phyloP scores from a whole-genome alignment of 2,797 vertebrate species.

The Garrulus glandarius region DNA sequence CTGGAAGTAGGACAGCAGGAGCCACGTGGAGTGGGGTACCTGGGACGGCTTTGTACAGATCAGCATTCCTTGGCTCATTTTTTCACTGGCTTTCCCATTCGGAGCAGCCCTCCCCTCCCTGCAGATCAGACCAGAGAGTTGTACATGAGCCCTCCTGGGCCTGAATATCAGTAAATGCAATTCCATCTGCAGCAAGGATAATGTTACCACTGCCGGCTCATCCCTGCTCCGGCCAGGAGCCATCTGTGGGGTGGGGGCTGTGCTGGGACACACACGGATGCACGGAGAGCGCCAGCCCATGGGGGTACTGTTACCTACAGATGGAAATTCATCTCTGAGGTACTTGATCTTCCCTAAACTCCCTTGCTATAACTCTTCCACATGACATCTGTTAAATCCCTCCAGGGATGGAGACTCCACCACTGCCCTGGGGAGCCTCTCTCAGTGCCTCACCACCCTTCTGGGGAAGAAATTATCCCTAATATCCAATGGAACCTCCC shows the following conservation, averaged over 20 bases:
- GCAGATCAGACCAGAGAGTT: neutral
- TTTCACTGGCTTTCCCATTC: neutral
- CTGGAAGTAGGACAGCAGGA: neutral
- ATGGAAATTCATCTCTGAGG: neutral
- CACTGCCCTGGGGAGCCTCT: neutral
- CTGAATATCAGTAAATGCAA: neutral
- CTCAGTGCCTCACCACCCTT: neutral
- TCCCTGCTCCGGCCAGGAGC: neutral
- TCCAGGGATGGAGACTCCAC: neutral
- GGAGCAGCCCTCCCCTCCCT: neutral
- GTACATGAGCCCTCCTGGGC: neutral
- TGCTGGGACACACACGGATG: neutral
- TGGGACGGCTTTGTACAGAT: neutral
- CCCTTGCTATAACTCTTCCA: neutral
- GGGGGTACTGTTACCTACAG: neutral
- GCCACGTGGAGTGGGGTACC: neutral
- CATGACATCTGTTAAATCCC: neutral
- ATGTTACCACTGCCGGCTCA: neutral
- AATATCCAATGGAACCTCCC: neutral
- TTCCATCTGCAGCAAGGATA: neutral
- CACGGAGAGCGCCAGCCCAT: neutral
- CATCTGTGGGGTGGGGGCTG: neutral
- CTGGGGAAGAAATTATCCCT: neutral
- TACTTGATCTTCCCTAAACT: neutral
- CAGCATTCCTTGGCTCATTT: neutral